A percentile compares a stretch with the other conserved stretches of the same genome.
Conservation (phyloP, 2,797 vertebrate genomes). For the Chanos chanos region DNA sequence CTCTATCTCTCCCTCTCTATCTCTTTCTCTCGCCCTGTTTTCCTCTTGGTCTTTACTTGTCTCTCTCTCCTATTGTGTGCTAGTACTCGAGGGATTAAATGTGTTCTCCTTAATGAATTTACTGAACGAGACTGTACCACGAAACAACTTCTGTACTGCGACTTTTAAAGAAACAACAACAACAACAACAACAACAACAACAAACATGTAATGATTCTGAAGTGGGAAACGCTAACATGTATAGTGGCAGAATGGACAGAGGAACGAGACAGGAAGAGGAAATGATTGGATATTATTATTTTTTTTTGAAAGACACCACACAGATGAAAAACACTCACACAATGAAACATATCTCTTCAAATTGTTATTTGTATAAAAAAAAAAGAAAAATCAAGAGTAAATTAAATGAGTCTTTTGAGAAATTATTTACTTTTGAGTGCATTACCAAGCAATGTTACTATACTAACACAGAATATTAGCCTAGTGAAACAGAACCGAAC, state of each 20-base stretch:
- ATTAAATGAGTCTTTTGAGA: slow-evolving; percentile 75
- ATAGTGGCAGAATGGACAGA: slow-evolving; percentile 37
- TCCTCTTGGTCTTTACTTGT: slow-evolving; percentile 38
- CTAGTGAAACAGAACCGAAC: slow-evolving; percentile 72
- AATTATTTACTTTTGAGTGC: slow-evolving; percentile 69
- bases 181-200: no score
- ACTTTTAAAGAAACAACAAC: no score
- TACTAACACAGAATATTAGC: slow-evolving; percentile 84
- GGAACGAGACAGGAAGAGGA: slow-evolving; percentile 38
- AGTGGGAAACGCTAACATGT: slow-evolving; percentile 61
- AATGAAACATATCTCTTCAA: slow-evolving; percentile 76
- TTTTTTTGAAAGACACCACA: slow-evolving; percentile 58
- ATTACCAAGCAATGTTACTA: slow-evolving; percentile 71
- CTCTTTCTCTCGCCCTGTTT: slow-evolving; percentile 21
- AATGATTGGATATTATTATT: slow-evolving; percentile 42
- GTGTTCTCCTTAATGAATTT: slow-evolving; percentile 53
- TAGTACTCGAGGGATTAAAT: slow-evolving; percentile 67
- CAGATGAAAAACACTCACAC: slow-evolving; percentile 61
- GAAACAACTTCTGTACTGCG: neutral
- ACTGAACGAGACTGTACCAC: slow-evolving; percentile 62
- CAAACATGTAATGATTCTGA: slow-evolving; percentile 67
- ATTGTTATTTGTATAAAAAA: slow-evolving; percentile 80
- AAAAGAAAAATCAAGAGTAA: slow-evolving; percentile 68
- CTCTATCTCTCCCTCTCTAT: neutral
- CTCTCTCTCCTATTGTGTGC: slow-evolving; percentile 56